Conservation (phyloP, 1,140 invertebrate species). For the Homarus americanus region DNA sequence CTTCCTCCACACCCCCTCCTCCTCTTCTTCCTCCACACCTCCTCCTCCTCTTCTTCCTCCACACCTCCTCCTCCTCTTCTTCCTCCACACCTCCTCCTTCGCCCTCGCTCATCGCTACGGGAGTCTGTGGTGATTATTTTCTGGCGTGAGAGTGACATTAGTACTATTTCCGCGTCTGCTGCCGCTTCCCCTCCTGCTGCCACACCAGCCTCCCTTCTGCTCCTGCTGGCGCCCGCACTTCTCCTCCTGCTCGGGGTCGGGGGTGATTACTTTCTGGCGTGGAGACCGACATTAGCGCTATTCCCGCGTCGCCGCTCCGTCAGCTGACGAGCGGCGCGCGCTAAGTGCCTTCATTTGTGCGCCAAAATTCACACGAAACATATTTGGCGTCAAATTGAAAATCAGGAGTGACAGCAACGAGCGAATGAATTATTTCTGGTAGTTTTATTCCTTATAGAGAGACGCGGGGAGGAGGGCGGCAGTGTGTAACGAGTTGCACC, state of each 20-base stretch:
- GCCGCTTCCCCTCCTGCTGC: not conserved
- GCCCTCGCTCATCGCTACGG: not conserved
- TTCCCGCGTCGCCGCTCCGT: slow-evolving; percentile 42
- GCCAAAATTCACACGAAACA: slow-evolving; percentile 72
- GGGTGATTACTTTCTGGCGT: slow-evolving; percentile 55
- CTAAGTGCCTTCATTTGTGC: slow-evolving; percentile 73
- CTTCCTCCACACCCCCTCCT: too few relatives aligned
- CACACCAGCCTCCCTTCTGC: not conserved
- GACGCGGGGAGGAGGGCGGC: not conserved
- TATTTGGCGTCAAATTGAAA: slow-evolving; percentile 73
- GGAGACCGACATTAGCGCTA: slow-evolving; percentile 54
- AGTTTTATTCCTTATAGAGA: slow-evolving; percentile 56
- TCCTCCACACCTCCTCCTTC: too few relatives aligned
- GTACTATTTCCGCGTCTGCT: slow-evolving; percentile 27
- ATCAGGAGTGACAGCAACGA: slow-evolving; percentile 70
- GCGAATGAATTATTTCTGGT: slow-evolving; percentile 67
- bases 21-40: too few relatives aligned
- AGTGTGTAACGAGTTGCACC: not conserved
- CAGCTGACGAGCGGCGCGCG: slow-evolving; percentile 57
- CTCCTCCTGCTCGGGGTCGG: slow-evolving; percentile 1
- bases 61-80: too few relatives aligned
- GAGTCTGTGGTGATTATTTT: slow-evolving; percentile 26
- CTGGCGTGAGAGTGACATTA: slow-evolving; percentile 43
- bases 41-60: too few relatives aligned
- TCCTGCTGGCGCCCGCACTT: not conserved